Evolutionary conservation across 2,888 invertebrate species (phyloP).

Genomic region (Xestia xanthographa): DNA sequence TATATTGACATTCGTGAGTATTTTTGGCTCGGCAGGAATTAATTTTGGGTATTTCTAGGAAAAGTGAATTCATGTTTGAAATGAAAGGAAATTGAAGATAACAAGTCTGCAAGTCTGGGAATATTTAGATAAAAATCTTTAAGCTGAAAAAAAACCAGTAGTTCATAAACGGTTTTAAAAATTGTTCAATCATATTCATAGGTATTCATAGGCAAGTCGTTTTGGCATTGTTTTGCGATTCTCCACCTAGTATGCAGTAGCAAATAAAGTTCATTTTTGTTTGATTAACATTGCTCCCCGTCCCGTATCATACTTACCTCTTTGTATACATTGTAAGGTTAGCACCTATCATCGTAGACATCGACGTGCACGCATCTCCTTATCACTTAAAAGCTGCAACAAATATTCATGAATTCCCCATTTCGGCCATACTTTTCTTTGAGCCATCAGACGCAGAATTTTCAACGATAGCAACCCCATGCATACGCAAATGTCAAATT

Average conservation of each 20-base stretch:
- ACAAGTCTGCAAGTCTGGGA: neutral
- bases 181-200: conserved; percentile 5
- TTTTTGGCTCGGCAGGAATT: conserved; percentile 12
- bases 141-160: neutral
- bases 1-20: conserved; percentile 21
- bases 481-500: conserved; percentile 26
- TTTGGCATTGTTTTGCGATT: conserved; percentile 8
- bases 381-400: conserved; percentile 89
- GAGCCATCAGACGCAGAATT: conserved; percentile 65
- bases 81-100: neutral
- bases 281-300: conserved; percentile 58
- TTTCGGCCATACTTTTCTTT: conserved; percentile 82
- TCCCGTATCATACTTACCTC: conserved; percentile 83
- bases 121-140: neutral
- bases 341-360: conserved; percentile 83
- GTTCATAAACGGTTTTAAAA: conserved; percentile 8
- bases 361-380: conserved; percentile 82
- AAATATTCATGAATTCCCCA: conserved; percentile 90
- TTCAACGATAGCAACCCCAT: conserved; percentile 24
- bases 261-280: conserved; percentile 45
- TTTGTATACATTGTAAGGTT: conserved; percentile 73
- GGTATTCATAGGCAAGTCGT: neutral
- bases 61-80: conserved; percentile 8
- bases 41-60: neutral
- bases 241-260: conserved; percentile 29